A percentile compares a stretch with the other conserved stretches of the same genome.
Evolutionary conservation across 2,113 vertebrate genomes (phyloP).

Genomic region (Herpetotheres cachinnans): DNA sequence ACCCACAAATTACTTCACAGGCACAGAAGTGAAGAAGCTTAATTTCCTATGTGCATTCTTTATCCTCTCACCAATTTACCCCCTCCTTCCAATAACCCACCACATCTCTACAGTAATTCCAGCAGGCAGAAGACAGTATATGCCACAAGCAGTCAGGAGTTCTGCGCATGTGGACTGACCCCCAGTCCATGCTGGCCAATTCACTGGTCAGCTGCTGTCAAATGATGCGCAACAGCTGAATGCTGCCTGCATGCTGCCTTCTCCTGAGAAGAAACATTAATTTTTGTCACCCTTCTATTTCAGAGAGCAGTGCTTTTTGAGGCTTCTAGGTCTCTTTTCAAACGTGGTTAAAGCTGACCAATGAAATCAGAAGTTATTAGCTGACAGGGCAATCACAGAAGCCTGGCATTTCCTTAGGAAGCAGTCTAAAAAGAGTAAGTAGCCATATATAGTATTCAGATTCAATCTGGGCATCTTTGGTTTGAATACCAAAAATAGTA

Average conservation of each 20-base stretch:
- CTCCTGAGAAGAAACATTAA: neutral
- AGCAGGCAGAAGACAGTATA: neutral
- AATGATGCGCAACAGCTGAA: neutral
- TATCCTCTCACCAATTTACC: neutral
- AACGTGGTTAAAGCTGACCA: neutral
- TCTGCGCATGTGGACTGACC: accelerated
- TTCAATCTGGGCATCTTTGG: neutral
- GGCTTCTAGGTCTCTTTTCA: neutral
- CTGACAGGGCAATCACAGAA: neutral
- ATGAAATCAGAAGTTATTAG: neutral
- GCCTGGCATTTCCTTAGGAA: conserved; percentile 31
- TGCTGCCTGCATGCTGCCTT: neutral
- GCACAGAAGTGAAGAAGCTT: neutral
- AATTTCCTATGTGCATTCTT: neutral
- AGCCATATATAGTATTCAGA: neutral
- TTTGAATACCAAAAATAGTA: neutral
- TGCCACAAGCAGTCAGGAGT: neutral
- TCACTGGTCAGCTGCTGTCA: neutral
- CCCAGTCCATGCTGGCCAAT: neutral
- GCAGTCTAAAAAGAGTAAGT: neutral
- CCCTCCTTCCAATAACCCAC: neutral
- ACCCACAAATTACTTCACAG: neutral
- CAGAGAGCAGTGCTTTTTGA: neutral
- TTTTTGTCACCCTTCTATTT: neutral
- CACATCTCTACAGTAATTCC: neutral